Evolutionary conservation across 1,140 invertebrate species (phyloP).

Genomic region (Teleogryllus occipitalis): DNA sequence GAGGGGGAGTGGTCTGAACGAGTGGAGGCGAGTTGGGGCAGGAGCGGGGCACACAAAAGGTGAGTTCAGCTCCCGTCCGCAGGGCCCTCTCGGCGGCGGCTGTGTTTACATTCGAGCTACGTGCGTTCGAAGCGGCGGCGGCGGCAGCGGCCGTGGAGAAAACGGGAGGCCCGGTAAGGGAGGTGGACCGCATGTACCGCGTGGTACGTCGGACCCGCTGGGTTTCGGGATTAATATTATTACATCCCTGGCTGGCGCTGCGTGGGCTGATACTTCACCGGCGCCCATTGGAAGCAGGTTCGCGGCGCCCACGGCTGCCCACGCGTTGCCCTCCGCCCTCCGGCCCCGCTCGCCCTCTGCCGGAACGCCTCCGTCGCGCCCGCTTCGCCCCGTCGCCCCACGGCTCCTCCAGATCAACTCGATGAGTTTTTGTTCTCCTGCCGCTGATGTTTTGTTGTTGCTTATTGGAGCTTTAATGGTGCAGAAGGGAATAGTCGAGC

Average conservation of each 20-base stretch:
- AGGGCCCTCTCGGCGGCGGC: not conserved
- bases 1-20: not conserved
- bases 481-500: not conserved
- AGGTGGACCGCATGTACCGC: no score
- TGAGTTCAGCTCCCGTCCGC: not conserved
- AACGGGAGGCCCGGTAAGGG: not conserved
- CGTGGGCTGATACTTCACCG: not conserved
- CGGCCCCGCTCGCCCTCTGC: no score
- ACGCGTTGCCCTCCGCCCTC: not conserved
- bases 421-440: not conserved
- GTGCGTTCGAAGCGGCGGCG: not conserved
- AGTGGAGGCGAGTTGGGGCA: not conserved
- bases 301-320: not conserved
- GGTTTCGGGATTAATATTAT: not conserved
- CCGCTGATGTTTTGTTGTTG: not conserved
- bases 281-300: not conserved
- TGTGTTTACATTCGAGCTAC: not conserved
- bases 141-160: not conserved
- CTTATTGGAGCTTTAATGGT: slow-evolving; percentile 1
- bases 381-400: no score
- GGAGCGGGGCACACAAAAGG: not conserved
- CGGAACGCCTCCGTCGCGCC: no score
- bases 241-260: not conserved
- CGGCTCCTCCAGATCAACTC: not conserved
- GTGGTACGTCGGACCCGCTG: no score